Base-by-base conservation (phyloP, 1,140 invertebrate species). In the Drosophila funebris region DNA sequence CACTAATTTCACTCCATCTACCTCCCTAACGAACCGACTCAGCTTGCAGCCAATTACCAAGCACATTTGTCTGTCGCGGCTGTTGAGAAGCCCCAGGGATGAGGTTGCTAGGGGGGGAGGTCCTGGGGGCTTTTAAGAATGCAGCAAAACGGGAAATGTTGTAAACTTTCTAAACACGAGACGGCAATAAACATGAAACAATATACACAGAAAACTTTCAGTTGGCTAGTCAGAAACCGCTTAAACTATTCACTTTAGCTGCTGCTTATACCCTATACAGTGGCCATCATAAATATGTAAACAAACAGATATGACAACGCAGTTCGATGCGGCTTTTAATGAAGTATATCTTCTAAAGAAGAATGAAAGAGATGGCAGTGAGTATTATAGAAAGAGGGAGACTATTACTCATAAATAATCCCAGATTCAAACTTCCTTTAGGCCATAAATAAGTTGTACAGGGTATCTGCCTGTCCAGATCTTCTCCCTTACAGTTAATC, bases 31-130 rank as follows among this genome's bases (percentile, higher is more conserved):
- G n/a, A n/a, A n/a, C 0, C 7, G 13, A 4, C 44, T 46, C 31
- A 22, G 27, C 39, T 48, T 72, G 68, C 62, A 70, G 78, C 79
- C 66, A 78, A 78, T 81, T 80, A 80, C 78, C 78, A 39, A 56
- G 68, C 79, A 43, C 75, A 82, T 82, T 82, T 76, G 66, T 78
- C 77, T 74, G 67, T 73, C 63, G 52, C 54, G 62, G 44, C 54
- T 57, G 53, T 54, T 24, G 37, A 41, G 39, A n/a, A n/a, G n/a
- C n/a, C n/a, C n/a, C n/a, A n/a, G 64, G 20, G 8, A 3, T 2
- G 29, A 6, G 29, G 31, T n/a, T n/a, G n/a, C n/a, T n/a, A n/a
- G 13, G 22, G 14, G 8, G 24, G 4, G 31, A 24, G 41, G 27
- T 31, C 56, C 20, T 54, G 53, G 53, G 31, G 52, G 60, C 54